Conservation (phyloP, 2,888 invertebrate genomes). For the Drosophila borealis region DNA sequence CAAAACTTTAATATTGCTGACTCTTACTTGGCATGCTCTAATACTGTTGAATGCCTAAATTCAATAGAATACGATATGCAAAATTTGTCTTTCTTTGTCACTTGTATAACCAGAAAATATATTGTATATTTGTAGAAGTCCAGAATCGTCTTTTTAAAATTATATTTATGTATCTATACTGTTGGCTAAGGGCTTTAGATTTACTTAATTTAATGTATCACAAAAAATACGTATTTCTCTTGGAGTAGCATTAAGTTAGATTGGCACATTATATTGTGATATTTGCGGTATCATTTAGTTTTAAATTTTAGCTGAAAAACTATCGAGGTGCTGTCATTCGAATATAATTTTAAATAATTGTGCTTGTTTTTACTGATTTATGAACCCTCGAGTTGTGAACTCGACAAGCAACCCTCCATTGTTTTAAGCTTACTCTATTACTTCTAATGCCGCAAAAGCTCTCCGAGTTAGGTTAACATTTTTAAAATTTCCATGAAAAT, state of each 20-base stretch:
- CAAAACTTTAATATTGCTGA: constrained; percentile 8
- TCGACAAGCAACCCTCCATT: too few species aligned
- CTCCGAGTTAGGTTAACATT: not conserved
- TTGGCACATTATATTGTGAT: constrained; percentile 1
- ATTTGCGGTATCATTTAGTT: not conserved
- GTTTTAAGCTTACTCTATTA: constrained; percentile 3
- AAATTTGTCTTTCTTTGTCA: constrained; percentile 28
- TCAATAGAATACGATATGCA: constrained; percentile 29
- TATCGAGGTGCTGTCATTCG: not conserved
- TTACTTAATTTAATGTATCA: constrained; percentile 5
- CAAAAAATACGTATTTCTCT: constrained; percentile 34
- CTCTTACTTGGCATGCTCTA: constrained; percentile 44
- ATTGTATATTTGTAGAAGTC: constrained; percentile 6
- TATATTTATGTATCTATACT: constrained; percentile 29
- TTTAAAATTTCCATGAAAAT: constrained; percentile 4
- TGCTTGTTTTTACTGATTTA: not conserved
- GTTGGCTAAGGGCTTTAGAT: constrained; percentile 46
- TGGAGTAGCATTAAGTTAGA: constrained; percentile 41
- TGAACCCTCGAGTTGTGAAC: not conserved
- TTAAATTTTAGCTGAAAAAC: not conserved
- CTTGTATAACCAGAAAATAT: constrained; percentile 19
- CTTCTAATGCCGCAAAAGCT: not conserved
- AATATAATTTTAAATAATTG: not conserved
- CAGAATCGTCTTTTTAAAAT: constrained; percentile 1
- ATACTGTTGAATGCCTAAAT: constrained; percentile 12